Evolutionary conservation across 2,797 vertebrate genomes (phyloP).

Genomic region (Novumbra hubbsi): DNA sequence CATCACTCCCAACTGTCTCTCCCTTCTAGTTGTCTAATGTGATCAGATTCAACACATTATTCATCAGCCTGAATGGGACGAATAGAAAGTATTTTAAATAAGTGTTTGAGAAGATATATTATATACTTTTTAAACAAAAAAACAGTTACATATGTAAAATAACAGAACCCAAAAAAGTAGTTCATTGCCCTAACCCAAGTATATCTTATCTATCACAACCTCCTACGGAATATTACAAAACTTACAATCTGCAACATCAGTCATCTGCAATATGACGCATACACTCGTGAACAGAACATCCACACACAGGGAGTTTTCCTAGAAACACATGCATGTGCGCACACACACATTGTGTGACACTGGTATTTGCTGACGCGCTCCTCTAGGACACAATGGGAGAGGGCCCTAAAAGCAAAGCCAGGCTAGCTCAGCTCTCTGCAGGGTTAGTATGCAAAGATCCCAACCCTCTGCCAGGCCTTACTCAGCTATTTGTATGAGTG

Average conservation of each 20-base stretch:
- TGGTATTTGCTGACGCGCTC: conserved; percentile 45
- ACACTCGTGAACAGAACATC: background rate
- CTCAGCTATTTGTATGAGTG: background rate
- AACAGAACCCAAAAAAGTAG: background rate
- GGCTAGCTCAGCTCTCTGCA: background rate
- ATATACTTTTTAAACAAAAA: no score
- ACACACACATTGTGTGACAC: conserved; percentile 22
- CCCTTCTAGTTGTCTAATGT: no score
- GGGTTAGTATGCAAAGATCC: background rate
- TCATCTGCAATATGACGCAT: conserved; percentile 3
- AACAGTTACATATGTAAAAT: no score
- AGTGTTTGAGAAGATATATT: no score
- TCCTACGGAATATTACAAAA: background rate
- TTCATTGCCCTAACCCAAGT: background rate
- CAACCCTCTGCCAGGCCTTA: background rate
- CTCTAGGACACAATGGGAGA: conserved; percentile 44
- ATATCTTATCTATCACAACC: background rate
- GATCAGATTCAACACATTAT: no score
- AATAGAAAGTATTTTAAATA: no score
- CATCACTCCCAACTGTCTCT: no score
- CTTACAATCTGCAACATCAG: conserved; percentile 8
- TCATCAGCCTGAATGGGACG: no score
- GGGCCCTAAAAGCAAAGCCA: conserved; percentile 12
- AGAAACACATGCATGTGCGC: background rate
- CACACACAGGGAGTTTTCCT: background rate